phyloP scores from a whole-genome alignment of 1,140 invertebrate species.

The Calephelis nemesis region DNA sequence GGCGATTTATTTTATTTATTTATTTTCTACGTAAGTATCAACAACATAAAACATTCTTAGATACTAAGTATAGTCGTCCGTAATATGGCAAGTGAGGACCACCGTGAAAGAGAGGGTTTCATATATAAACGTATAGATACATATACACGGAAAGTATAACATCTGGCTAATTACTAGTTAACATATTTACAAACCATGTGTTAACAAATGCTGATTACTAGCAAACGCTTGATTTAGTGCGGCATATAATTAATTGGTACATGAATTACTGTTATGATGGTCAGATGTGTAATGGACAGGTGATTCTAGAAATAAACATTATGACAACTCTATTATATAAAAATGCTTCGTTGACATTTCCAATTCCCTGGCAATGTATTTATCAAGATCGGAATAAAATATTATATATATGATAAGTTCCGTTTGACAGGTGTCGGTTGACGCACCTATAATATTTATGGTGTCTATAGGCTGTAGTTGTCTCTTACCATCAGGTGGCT shows the following conservation, averaged over 20 bases:
- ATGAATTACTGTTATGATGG: neutral
- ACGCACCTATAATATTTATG: neutral
- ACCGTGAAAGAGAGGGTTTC: too few species aligned
- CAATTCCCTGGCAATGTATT: neutral
- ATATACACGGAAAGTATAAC: too few species aligned
- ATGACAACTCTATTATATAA: constrained; percentile 4
- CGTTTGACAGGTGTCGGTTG: neutral
- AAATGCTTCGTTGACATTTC: neutral
- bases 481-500: too few species aligned
- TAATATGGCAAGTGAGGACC: too few species aligned
- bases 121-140: too few species aligned
- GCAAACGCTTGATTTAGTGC: neutral
- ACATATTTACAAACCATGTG: neutral
- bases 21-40: too few species aligned
- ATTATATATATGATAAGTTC: neutral
- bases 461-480: neutral
- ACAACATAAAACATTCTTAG: too few species aligned
- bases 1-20: too few species aligned
- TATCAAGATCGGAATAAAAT: neutral
- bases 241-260: neutral
- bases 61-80: too few species aligned
- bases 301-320: constrained; percentile 6
- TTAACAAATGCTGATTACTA: neutral
- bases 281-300: neutral
- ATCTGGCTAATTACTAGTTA: neutral